These are phyloP conservation scores for Cheilinus undulatus DNA, from an alignment of 2,113 vertebrate species.

Conservation along the genomic window DNA sequence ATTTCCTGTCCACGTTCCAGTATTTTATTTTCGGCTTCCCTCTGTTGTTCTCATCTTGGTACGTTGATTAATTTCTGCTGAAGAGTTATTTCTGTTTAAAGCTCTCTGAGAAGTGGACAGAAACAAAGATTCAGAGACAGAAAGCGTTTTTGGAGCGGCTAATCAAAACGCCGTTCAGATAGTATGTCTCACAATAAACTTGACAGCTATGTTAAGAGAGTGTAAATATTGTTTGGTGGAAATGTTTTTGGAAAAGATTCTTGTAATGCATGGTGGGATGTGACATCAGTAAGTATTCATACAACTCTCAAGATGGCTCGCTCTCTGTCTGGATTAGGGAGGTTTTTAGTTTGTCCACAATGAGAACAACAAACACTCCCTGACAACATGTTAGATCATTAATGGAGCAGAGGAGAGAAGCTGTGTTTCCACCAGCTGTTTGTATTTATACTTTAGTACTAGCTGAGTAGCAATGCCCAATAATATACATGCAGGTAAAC, in stretches of 20 bases:
- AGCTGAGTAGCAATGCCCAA: not conserved
- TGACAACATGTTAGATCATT: not conserved
- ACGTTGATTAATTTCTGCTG: not conserved
- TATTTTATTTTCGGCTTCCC: not conserved
- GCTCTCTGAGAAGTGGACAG: not conserved
- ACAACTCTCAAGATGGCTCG: not conserved
- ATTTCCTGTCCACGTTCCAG: not conserved
- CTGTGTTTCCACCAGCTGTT: not conserved
- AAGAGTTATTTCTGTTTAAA: conserved; percentile 3
- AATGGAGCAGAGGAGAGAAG: not conserved
- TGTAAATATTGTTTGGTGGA: not conserved
- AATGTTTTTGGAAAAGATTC: too few relatives aligned
- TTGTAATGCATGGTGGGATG: not conserved
- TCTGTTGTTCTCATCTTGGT: not conserved
- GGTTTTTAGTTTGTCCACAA: not conserved
- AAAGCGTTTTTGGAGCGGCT: not conserved
- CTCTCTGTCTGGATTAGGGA: not conserved
- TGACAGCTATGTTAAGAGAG: not conserved
- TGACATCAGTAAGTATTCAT: not conserved
- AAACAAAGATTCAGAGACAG: not conserved
- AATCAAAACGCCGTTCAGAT: not conserved
- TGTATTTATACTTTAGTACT: not conserved
- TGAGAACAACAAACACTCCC: not conserved
- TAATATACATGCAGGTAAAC: not conserved
- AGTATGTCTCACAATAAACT: not conserved